phyloP scores from a whole-genome alignment of 30 jellyfish, hydroid and myxozoan genomes.

The Calvadosia cruxmelitensis region DNA sequence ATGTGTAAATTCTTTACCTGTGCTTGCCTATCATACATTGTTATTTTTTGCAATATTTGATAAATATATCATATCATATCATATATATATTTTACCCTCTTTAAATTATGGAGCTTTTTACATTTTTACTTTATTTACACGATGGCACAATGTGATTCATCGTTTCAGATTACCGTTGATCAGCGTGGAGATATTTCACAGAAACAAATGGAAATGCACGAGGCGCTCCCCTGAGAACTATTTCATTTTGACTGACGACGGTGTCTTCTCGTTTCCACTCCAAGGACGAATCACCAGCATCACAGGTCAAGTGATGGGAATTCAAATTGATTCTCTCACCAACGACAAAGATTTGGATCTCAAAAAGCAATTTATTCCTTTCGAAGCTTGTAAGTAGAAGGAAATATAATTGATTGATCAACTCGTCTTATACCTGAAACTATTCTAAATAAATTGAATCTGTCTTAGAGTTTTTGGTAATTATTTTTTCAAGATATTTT shows the following conservation, averaged over 20 bases:
- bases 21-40: too few relatives aligned
- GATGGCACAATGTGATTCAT: too few relatives aligned
- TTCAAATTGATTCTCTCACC: conserved; percentile 10
- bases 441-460: too few relatives aligned
- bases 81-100: neutral
- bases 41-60: too few relatives aligned
- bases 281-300: conserved; percentile 62
- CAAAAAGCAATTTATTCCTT: conserved; percentile 49
- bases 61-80: neutral
- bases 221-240: conserved; percentile 47
- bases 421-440: too few relatives aligned
- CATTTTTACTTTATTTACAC: too few relatives aligned
- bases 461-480: too few relatives aligned
- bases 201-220: conserved; percentile 68
- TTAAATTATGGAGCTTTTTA: neutral
- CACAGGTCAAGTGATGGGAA: conserved; percentile 71
- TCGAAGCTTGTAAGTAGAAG: conserved; percentile 29
- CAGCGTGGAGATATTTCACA: conserved; percentile 44
- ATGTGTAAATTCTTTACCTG: too few relatives aligned
- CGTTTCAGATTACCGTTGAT: conserved; percentile 57
- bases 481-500: too few relatives aligned
- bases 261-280: conserved; percentile 5
- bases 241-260: conserved; percentile 9
- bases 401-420: too few relatives aligned
- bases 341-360: conserved; percentile 14